Conservation (phyloP, 2,888 invertebrate genomes). For the Sesia bembeciformis region DNA sequence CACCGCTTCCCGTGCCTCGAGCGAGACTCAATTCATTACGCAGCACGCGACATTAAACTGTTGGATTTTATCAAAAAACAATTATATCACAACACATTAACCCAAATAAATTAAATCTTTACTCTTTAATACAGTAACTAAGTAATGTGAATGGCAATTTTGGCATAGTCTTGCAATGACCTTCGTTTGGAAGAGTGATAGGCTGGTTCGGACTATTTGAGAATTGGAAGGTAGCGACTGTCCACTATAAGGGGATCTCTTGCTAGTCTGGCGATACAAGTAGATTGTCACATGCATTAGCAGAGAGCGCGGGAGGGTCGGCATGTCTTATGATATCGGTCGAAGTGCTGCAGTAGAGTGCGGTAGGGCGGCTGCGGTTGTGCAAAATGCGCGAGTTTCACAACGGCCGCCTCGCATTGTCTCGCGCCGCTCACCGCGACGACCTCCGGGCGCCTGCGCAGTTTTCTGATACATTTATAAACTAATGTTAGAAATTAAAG, state of each 20-base stretch:
- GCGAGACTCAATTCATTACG: slow-evolving; percentile 9
- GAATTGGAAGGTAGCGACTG: not conserved
- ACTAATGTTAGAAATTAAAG: no score
- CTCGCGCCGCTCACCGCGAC: slow-evolving; percentile 69
- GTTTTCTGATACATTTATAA: slow-evolving; percentile 28
- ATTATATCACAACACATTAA: not conserved
- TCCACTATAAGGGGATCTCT: slow-evolving; percentile 1
- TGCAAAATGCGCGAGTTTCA: slow-evolving; percentile 63
- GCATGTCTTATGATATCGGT: not conserved
- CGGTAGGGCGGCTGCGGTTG: slow-evolving; percentile 47
- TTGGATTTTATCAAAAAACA: not conserved
- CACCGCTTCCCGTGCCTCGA: slow-evolving; percentile 46
- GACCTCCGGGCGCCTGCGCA: slow-evolving; percentile 49
- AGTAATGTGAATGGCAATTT: slow-evolving; percentile 3
- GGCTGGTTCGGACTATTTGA: not conserved
- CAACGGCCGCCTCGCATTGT: slow-evolving; percentile 69
- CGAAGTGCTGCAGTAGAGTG: slow-evolving; percentile 11
- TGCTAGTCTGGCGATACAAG: not conserved
- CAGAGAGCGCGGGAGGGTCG: not conserved
- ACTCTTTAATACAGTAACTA: no score
- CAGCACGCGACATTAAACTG: not conserved
- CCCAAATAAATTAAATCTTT: no score
- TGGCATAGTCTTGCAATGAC: slow-evolving; percentile 5
- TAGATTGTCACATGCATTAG: not conserved
- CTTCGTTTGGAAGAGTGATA: slow-evolving; percentile 8